Conservation (phyloP, 1,140 invertebrate species). For the Nephila pilipes region DNA sequence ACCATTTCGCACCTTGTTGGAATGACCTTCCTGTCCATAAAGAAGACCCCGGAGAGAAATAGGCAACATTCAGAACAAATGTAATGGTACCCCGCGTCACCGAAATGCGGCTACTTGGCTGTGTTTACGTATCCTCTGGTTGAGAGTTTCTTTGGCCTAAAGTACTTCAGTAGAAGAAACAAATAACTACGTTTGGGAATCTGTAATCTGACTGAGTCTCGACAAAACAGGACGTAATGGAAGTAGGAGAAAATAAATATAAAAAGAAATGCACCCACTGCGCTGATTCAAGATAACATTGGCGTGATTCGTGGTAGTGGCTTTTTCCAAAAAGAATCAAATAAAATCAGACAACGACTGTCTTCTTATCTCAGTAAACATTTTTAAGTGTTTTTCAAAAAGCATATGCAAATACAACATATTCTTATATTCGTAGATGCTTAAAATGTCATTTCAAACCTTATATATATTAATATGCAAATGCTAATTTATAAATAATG, state of each 20-base stretch:
- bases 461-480: no score
- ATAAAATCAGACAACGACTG: no score
- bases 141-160: background rate
- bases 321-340: no score
- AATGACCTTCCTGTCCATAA: slow-evolving; percentile 35
- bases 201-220: slow-evolving; percentile 41
- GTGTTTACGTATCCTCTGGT: slow-evolving; percentile 17
- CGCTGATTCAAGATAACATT: background rate
- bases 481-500: no score
- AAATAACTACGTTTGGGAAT: slow-evolving; percentile 43
- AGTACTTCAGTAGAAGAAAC: background rate
- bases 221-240: slow-evolving; percentile 31
- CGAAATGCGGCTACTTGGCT: background rate
- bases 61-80: slow-evolving; percentile 40
- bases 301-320: no score
- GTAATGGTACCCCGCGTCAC: slow-evolving; percentile 2
- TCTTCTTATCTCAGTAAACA: no score
- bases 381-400: no score
- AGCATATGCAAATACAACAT: no score
- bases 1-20: slow-evolving; percentile 36
- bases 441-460: no score
- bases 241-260: background rate
- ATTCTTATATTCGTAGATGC: no score
- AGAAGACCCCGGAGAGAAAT: slow-evolving; percentile 45
- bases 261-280: no score